Conservation (phyloP, 2,113 vertebrate genomes). For the Corythornis vintsioides region DNA sequence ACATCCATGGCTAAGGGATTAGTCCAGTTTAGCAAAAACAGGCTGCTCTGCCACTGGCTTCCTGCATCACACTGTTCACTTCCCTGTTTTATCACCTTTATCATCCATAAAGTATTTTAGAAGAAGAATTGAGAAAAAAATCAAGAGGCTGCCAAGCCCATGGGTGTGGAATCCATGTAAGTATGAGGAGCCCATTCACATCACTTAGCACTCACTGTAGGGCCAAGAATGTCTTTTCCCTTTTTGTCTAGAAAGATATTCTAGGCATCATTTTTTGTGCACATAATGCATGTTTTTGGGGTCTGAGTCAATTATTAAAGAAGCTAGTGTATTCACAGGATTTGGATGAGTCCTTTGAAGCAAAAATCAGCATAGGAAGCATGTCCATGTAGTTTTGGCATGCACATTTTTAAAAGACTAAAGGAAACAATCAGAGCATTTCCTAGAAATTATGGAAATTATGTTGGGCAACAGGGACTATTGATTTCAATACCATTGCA, state of each 20-base stretch:
- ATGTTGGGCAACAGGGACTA: not conserved
- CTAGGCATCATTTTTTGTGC: not conserved
- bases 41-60: not conserved
- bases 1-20: not conserved
- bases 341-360: not conserved
- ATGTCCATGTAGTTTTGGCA: not conserved
- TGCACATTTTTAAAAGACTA: not conserved
- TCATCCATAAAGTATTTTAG: not conserved
- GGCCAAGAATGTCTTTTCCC: not conserved
- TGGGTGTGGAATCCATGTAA: not conserved
- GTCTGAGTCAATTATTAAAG: not conserved
- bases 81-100: not conserved
- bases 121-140: not conserved
- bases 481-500: not conserved
- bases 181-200: not conserved
- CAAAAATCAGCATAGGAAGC: not conserved
- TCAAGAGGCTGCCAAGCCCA: not conserved
- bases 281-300: not conserved
- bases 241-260: not conserved
- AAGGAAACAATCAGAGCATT: not conserved
- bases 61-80: not conserved
- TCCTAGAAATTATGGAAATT: constrained; percentile 10
- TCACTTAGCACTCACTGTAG: not conserved
- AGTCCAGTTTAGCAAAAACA: not conserved
- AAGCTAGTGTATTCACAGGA: not conserved